Conservation (phyloP, 2,797 vertebrate genomes). For the Bovichtus diacanthus region DNA sequence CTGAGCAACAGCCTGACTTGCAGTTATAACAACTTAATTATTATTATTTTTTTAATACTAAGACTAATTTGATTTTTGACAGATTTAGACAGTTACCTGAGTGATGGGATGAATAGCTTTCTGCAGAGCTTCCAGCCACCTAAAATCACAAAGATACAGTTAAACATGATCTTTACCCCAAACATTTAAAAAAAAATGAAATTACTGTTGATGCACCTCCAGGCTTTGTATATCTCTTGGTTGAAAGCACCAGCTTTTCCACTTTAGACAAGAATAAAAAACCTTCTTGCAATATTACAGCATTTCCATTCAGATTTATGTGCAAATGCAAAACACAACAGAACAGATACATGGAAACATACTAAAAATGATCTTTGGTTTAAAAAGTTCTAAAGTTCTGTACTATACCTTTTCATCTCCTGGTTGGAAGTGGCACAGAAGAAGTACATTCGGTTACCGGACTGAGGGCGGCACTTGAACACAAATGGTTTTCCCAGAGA, state of each 20-base stretch:
- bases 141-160: conserved; percentile 53
- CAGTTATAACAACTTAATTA: neutral
- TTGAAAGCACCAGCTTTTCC: neutral
- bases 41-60: neutral
- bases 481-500: conserved; percentile 93
- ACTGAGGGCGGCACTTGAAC: conserved; percentile 89
- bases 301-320: neutral
- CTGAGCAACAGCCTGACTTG: neutral
- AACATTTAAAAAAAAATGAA: neutral
- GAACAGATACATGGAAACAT: neutral
- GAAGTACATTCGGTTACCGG: conserved; percentile 85
- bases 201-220: neutral
- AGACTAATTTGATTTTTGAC: neutral
- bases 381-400: neutral
- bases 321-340: neutral
- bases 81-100: conserved; percentile 84
- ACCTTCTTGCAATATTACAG: neutral
- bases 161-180: neutral
- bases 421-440: conserved; percentile 92
- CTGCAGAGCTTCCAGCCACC: conserved; percentile 92
- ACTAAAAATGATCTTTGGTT: neutral
- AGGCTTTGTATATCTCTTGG: neutral
- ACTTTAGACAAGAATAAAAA: neutral
- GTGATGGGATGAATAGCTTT: conserved; percentile 88
- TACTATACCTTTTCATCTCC: conserved; percentile 91